Evolutionary conservation across 2,797 vertebrate species (phyloP), one percentile per base, ranked within the genome.

Genomic region (Catharus ustulatus): DNA sequence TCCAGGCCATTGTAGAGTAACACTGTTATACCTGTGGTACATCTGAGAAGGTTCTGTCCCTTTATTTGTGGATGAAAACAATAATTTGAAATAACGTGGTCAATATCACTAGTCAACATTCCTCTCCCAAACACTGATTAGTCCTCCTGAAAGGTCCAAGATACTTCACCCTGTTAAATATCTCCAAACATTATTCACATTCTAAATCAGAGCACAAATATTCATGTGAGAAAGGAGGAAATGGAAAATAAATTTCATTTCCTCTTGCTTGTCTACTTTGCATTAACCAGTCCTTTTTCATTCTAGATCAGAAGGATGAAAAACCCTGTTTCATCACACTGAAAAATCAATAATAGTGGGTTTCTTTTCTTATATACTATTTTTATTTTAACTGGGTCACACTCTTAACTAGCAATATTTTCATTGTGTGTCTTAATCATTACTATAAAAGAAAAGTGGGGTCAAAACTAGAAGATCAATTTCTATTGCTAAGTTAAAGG

Each of bases 271-370:
- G 23, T 40, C 13, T 26, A 64, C 23, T 90, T 90, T 64, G 13
- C 38, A 49, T 72, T 69, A 78, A 49, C 13, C 13, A 75, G 23
- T 64, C 19, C 10, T 78, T 84, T 26, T 59, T 80, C 36, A 51
- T 36, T 40, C 36, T 63, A 40, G 19, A 71, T 49, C 34, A 54
- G 29, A 51, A 63, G 24, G 15, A 74, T 55, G 13, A 71, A 69
- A 45, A 27, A 2, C 1, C 0, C 15, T 7, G 1, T 72, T 59
- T 66, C 9, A 49, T 45, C 29, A 52, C 13, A 62, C 10, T 45
- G 15, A 84, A 49, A 9, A 66, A 20, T 54, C 32, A 78, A n/a
- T 43, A 92, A 27, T 5, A 38, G 7, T 13, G 38, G 38, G 38
- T 1, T 20, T n/a, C 51, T 61, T 59, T 72, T 64, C 5, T 84